These are phyloP conservation scores for Procavia capensis DNA, from an alignment of 2,113 vertebrate species.

Conservation along the genomic window DNA sequence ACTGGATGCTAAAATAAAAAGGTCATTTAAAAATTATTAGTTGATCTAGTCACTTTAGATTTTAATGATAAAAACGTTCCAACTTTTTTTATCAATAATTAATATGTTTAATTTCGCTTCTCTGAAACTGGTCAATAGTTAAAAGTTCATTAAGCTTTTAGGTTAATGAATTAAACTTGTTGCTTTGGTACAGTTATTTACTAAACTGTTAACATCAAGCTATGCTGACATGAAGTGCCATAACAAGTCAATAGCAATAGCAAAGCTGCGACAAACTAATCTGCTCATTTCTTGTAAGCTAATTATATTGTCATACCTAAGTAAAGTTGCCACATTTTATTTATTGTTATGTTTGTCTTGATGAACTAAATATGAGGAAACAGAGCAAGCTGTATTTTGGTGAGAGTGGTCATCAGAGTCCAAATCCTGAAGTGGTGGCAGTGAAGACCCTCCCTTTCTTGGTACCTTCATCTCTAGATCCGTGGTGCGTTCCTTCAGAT, in stretches of 20 bases:
- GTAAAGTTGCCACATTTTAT: neutral
- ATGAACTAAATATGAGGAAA: neutral
- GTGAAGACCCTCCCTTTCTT: neutral
- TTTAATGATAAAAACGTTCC: neutral
- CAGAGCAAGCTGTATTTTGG: neutral
- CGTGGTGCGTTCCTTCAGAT: neutral
- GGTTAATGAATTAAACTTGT: slow-evolving; percentile 38
- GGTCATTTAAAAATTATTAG: neutral
- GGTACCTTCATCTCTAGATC: neutral
- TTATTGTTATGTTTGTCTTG: neutral
- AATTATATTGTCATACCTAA: neutral
- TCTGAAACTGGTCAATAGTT: neutral
- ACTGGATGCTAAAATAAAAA: neutral
- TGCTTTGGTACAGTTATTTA: neutral
- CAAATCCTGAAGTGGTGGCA: neutral
- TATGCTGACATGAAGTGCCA: neutral
- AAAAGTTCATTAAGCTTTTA: neutral
- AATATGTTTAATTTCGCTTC: slow-evolving; percentile 51
- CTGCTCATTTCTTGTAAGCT: neutral
- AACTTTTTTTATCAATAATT: neutral
- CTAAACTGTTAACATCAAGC: neutral
- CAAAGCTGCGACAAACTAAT: neutral
- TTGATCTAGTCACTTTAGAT: slow-evolving; percentile 19
- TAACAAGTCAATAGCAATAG: neutral
- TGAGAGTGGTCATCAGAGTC: neutral